phyloP scores from a whole-genome alignment of 2,888 invertebrate species.

The Thyatira batis region DNA sequence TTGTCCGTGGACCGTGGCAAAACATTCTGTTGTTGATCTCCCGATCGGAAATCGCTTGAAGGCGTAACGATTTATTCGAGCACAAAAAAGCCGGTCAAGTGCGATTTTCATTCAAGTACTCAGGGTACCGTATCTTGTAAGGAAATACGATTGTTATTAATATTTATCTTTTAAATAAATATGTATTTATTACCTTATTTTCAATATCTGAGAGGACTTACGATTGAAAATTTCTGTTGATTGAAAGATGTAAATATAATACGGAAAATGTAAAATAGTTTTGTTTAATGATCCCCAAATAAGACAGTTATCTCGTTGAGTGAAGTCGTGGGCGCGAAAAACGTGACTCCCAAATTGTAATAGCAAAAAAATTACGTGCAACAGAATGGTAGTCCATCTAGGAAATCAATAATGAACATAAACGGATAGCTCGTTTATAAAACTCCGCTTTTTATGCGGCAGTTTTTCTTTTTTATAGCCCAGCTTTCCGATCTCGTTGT shows the following conservation, averaged over 20 bases:
- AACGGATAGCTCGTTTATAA: not conserved
- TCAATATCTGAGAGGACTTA: too few relatives aligned
- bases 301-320: conserved; percentile 6
- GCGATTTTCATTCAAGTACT: not conserved
- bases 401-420: conserved; percentile 1
- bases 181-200: too few relatives aligned
- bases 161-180: too few relatives aligned
- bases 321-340: conserved; percentile 24
- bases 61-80: conserved; percentile 4
- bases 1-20: not conserved
- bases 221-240: not conserved
- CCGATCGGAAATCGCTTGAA: conserved; percentile 2
- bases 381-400: not conserved
- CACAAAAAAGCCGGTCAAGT: not conserved
- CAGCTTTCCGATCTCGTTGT: not conserved
- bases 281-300: not conserved
- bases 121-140: not conserved
- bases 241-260: not conserved
- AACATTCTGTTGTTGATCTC: not conserved
- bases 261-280: not conserved
- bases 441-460: not conserved
- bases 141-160: not conserved
- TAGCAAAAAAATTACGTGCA: conserved; percentile 16
- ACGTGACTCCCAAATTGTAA: conserved; percentile 24
- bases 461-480: not conserved